These are phyloP conservation scores for Candidula unifasciata DNA, from an alignment of 2,888 invertebrate genomes.

Conservation along the genomic window DNA sequence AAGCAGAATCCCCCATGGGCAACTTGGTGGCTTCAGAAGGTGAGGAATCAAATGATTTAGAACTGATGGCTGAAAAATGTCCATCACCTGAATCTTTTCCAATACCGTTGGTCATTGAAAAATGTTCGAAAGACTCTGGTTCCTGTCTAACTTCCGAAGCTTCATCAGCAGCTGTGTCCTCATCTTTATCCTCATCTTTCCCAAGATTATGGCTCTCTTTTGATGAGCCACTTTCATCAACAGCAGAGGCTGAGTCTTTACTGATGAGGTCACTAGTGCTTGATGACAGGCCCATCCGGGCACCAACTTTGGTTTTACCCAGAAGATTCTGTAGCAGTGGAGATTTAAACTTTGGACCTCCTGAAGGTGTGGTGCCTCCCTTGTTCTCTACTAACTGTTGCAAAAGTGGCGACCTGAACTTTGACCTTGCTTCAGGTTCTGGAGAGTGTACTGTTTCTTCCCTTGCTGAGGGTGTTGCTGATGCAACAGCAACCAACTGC, in stretches of 20 bases:
- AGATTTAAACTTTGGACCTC: constrained; percentile 72
- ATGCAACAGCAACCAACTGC: neutral
- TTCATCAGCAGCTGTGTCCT: constrained; percentile 49
- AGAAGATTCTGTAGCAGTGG: constrained; percentile 72
- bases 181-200: constrained; percentile 55
- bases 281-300: constrained; percentile 55
- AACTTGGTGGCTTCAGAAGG: constrained; percentile 20
- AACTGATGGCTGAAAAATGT: constrained; percentile 24
- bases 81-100: constrained; percentile 35
- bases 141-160: neutral
- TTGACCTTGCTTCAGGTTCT: constrained; percentile 59
- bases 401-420: constrained; percentile 73
- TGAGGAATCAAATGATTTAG: constrained; percentile 35
- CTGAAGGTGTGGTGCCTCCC: constrained; percentile 56
- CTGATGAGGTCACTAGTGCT: constrained; percentile 47
- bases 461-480: constrained; percentile 30
- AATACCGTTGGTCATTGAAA: constrained; percentile 41
- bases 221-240: constrained; percentile 23
- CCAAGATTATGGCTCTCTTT: constrained; percentile 49
- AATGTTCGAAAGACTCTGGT: constrained; percentile 36
- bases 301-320: constrained; percentile 68
- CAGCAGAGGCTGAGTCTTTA: constrained; percentile 17
- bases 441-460: constrained; percentile 20
- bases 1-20: constrained; percentile 49
- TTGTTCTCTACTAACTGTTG: constrained; percentile 71